phyloP scores from a whole-genome alignment of 2,888 invertebrate genomes.

The Standfussiana lucernea region DNA sequence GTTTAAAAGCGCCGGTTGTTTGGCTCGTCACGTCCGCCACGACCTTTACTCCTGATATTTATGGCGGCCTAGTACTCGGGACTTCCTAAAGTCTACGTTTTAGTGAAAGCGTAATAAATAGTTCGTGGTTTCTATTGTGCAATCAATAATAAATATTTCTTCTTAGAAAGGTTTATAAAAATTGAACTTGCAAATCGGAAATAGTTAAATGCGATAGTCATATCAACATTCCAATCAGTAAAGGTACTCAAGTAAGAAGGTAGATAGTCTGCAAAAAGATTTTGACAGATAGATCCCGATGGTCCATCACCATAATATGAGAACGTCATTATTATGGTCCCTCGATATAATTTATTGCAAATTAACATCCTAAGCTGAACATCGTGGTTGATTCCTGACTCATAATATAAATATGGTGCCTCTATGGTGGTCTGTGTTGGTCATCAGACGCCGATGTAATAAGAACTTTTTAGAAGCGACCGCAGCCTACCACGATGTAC shows the following conservation, averaged over 20 bases:
- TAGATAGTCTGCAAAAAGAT: neutral
- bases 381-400: neutral
- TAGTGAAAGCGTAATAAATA: slow-evolving; percentile 39
- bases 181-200: neutral
- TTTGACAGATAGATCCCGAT: neutral
- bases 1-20: slow-evolving; percentile 23
- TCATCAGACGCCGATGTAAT: neutral
- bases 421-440: neutral
- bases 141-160: slow-evolving; percentile 2
- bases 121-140: neutral
- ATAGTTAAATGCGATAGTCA: neutral
- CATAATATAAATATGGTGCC: neutral
- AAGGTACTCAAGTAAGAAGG: neutral
- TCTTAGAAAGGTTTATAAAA: neutral
- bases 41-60: slow-evolving; percentile 45
- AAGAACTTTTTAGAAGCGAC: neutral
- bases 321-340: neutral
- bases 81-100: slow-evolving; percentile 38
- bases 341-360: neutral
- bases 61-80: slow-evolving; percentile 46
- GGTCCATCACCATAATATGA: neutral
- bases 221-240: neutral
- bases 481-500: neutral
- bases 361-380: neutral
- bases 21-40: slow-evolving; percentile 45